These are phyloP conservation scores for Adelosebastes latens DNA, from an alignment of 2,797 vertebrate species.

Conservation along the genomic window DNA sequence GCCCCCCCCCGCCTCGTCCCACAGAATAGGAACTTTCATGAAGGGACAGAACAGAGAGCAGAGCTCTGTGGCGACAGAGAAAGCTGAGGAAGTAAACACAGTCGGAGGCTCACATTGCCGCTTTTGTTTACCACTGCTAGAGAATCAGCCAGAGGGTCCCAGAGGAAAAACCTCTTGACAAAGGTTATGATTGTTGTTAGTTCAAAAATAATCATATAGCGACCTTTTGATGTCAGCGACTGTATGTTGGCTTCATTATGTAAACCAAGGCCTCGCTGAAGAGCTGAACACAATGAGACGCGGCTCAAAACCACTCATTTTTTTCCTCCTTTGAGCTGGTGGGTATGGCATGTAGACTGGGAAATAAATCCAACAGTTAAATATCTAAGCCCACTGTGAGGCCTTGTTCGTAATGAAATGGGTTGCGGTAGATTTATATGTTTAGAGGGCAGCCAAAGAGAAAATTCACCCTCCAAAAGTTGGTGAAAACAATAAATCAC, in stretches of 20 bases:
- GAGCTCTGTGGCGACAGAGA: slow-evolving; percentile 48
- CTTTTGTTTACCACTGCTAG: slow-evolving; percentile 63
- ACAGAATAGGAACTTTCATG: slow-evolving; percentile 81
- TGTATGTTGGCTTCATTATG: slow-evolving; percentile 15
- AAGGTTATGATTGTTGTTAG: slow-evolving; percentile 43
- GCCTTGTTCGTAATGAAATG: background rate
- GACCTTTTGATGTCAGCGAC: slow-evolving; percentile 32
- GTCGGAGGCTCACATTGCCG: slow-evolving; percentile 56
- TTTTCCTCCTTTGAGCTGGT: background rate
- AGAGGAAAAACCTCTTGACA: slow-evolving; percentile 40
- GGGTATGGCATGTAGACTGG: background rate
- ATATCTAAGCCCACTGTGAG: background rate
- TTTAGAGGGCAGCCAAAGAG: background rate
- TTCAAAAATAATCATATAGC: slow-evolving; percentile 22
- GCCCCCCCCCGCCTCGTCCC: slow-evolving; percentile 18
- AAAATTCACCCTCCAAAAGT: background rate
- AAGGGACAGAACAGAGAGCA: slow-evolving; percentile 63
- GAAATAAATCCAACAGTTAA: background rate
- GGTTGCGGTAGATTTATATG: background rate
- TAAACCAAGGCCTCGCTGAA: slow-evolving; percentile 26
- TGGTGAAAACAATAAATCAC: background rate
- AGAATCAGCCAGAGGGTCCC: slow-evolving; percentile 51
- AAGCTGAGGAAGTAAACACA: slow-evolving; percentile 68
- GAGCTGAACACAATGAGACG: slow-evolving; percentile 37
- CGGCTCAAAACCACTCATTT: background rate